These are phyloP conservation scores for Pyrrhosoma nymphula DNA, from an alignment of 2,888 invertebrate species.

Conservation along the genomic window DNA sequence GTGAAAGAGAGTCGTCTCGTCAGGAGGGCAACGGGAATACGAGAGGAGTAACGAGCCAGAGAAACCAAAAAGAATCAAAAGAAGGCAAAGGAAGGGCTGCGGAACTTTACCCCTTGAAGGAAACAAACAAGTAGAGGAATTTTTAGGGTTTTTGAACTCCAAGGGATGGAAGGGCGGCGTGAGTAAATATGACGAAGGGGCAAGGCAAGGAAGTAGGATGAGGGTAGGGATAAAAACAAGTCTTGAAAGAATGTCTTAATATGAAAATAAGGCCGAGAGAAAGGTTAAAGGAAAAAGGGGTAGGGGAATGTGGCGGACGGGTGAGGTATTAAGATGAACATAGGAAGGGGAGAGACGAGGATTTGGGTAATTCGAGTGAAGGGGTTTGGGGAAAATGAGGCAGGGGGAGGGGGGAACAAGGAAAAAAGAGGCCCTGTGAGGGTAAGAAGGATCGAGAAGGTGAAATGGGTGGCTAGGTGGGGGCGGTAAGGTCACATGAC, in stretches of 20 bases:
- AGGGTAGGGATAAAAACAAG: neutral
- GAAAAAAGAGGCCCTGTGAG: too few species aligned
- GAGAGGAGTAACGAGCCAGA: neutral
- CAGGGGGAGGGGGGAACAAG: neutral
- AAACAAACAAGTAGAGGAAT: neutral
- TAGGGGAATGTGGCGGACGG: neutral
- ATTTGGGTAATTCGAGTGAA: neutral
- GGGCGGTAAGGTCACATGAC: constrained; percentile 33
- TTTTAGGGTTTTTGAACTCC: neutral
- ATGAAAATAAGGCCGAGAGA: neutral
- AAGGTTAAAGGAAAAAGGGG: neutral
- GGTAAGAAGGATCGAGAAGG: neutral
- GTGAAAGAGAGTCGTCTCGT: neutral
- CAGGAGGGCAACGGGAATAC: neutral
- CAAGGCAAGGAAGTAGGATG: neutral
- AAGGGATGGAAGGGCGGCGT: neutral
- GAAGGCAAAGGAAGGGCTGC: neutral
- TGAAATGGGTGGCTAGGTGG: neutral
- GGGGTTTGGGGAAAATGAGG: neutral
- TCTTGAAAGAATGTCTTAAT: neutral
- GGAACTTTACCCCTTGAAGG: neutral
- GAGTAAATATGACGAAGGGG: neutral
- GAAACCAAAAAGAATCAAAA: neutral
- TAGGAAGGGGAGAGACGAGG: neutral
- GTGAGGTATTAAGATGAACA: neutral